Evolutionary conservation across 2,113 vertebrate species (phyloP), one percentile per base, ranked within the genome.

Genomic region (Clarias macrocephalus): DNA sequence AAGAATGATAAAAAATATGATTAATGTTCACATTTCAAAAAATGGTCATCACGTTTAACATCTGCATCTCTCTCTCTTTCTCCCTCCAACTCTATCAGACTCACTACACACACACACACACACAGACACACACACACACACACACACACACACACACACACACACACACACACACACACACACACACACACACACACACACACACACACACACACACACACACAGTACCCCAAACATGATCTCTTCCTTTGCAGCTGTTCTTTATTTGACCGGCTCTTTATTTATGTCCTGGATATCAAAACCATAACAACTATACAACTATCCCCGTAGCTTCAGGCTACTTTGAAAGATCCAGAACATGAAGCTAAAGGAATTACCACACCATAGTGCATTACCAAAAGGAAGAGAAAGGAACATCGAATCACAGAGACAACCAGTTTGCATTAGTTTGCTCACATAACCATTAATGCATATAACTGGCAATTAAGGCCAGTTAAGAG

Each of bases 191-290:
- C 68, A 54, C 82, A 88, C 81, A 63, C 57, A 87, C n/a, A n/a
- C n/a, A n/a, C n/a, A n/a, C n/a, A n/a, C n/a, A n/a, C 59, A 82
- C 60, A 82, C 62, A 77, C 82, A 77, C 57, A 65, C 72, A 57
- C 70, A 87, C 59, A 84, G 60, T 59, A 37, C 68, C 23, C 9
- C 82, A 84, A 70, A 72, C 86, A 87, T 18, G 28, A 63, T 85
- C 48, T 33, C 42, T 28, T 80, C 15, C 60, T 42, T 80, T 57
- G 85, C 90, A 93, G 90, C 92, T 93, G 91, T 90, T 92, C 88
- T 88, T 73, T 85, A 88, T 93, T 88, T 62, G 82, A 86, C 88
- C 84, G 52, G 62, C 60, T 85, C 84, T 89, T 88, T 91, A 75
- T 89, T 73, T 81, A 88, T 57, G 77, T 87, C 70, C 79, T 79